These are phyloP conservation scores for Spea bombifrons DNA, from an alignment of 2,113 vertebrate genomes.

Conservation along the genomic window DNA sequence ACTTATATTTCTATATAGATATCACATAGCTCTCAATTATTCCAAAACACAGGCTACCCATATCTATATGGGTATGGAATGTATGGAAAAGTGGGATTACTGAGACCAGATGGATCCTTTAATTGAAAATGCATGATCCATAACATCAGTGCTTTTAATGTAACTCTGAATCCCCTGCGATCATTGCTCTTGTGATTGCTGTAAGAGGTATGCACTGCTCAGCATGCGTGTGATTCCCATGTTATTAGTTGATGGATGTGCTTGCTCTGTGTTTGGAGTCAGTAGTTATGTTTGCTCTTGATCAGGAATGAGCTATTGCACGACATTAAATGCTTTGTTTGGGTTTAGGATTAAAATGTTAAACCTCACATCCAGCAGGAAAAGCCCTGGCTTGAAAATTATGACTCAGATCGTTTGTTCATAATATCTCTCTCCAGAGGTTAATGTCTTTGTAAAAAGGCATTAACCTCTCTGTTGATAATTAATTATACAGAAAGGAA, in stretches of 20 bases:
- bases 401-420: constrained; percentile 19
- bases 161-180: too few relatives aligned
- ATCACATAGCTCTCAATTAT: too few relatives aligned
- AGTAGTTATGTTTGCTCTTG: not conserved
- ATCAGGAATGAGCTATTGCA: constrained; percentile 1
- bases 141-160: too few relatives aligned
- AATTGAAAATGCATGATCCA: too few relatives aligned
- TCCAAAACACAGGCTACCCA: too few relatives aligned
- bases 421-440: not conserved
- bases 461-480: constrained; percentile 1
- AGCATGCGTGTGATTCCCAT: constrained; percentile 4
- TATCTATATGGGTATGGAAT: too few relatives aligned
- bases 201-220: not conserved
- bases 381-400: constrained; percentile 16
- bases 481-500: not conserved
- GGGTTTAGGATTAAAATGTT: constrained; percentile 12
- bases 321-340: constrained; percentile 24
- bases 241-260: constrained; percentile 19
- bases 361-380: constrained; percentile 17
- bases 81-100: too few relatives aligned
- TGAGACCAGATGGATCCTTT: too few relatives aligned
- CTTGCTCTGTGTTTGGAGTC: constrained; percentile 2
- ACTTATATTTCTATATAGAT: too few relatives aligned
- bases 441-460: not conserved
- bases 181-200: not conserved